These are phyloP conservation scores for Hiodon alosoides DNA, from an alignment of 2,113 vertebrate genomes.

Conservation along the genomic window DNA sequence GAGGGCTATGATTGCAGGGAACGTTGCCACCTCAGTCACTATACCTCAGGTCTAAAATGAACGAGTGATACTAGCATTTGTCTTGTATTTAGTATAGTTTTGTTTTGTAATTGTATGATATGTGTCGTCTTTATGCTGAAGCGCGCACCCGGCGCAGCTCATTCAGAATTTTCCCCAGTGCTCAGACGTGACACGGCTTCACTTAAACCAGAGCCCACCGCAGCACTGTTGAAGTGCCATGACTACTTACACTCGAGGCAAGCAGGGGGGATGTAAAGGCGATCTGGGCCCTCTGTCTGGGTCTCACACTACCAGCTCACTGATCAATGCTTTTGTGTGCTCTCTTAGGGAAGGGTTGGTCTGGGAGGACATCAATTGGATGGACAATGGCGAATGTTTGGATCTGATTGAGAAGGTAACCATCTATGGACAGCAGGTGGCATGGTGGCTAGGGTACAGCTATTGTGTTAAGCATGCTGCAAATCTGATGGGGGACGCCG, in stretches of 20 bases:
- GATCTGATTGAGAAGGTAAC: conserved; percentile 95
- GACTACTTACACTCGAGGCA: too few species aligned
- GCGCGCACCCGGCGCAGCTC: too few species aligned
- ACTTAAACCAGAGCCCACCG: too few species aligned
- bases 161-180: too few species aligned
- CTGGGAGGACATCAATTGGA: conserved; percentile 95
- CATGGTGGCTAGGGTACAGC: too few species aligned
- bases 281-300: not conserved
- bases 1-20: not conserved
- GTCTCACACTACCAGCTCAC: not conserved
- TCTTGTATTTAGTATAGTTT: not conserved
- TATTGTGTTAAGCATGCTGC: too few species aligned
- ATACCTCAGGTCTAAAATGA: not conserved
- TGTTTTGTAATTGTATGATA: too few species aligned
- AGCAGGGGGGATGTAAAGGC: not conserved
- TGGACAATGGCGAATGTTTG: conserved; percentile 93
- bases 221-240: too few species aligned
- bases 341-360: conserved; percentile 79
- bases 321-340: not conserved
- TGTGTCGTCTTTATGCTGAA: too few species aligned
- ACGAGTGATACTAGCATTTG: not conserved
- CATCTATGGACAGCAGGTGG: not conserved
- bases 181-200: too few species aligned
- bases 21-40: too few species aligned
- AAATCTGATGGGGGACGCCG: too few species aligned